Evolutionary conservation across 2,888 invertebrate genomes (phyloP), one percentile per base, ranked within the genome.

Genomic region (Andrena bicolor): DNA sequence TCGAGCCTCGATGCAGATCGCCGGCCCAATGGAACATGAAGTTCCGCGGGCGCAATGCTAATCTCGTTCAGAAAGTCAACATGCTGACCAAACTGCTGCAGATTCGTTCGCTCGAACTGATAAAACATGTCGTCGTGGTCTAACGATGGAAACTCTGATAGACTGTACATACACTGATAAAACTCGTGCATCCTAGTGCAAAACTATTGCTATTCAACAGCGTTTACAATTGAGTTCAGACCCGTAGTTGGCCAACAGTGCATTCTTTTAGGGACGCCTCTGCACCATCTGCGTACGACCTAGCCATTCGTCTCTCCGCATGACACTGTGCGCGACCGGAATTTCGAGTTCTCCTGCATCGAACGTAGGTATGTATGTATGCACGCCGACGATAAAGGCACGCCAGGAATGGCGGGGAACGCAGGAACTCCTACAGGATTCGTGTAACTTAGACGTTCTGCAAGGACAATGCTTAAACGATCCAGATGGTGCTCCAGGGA

Each of bases 371-470:
- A 41, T 41, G 16, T 41, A 41, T 41, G 0, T 1, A 16, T 16
- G 16, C 32, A 73, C 76, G 75, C 49, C 69, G 60, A 79, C 51
- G 83, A 88, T 82, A 86, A 86, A 83, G 86, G 86, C 81, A 80
- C 71, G 76, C 53, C 28, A 49, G 58, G 79, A 83, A 88, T 86
- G 88, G 23, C 41, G 58, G 48, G 23, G 72, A 61, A 70, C 76
- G 58, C 65, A 20, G 32, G 16, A 64, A 60, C 63, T 63, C 64
- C 56, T 53, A 8, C 41, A n/a, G 32, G 56, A 61, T 28, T 60
- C 10, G 32, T 30, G 30, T 53, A 68, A 70, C 75, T 51, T 68
- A 56, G 58, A 56, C 68, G 71, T 72, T 48, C 28, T 20, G 32
- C 35, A 1, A 64, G 49, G 58, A 78, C 72, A 66, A 87, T 87